These are phyloP conservation scores for Cybosia mesomella DNA, from an alignment of 2,888 invertebrate species.

Conservation along the genomic window DNA sequence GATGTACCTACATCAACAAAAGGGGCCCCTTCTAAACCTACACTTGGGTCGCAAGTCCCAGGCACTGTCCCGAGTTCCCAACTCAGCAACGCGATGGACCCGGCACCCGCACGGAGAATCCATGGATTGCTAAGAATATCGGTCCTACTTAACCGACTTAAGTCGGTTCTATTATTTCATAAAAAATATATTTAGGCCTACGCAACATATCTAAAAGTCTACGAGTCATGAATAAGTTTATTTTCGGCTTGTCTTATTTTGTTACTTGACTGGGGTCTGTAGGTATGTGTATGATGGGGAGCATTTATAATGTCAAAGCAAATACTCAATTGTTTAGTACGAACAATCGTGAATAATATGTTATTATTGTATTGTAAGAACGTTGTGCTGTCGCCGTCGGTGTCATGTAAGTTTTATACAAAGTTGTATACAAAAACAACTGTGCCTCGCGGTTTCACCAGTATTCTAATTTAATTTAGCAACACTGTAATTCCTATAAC, in stretches of 20 bases:
- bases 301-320: background rate
- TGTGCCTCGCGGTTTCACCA: background rate
- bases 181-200: background rate
- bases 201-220: background rate
- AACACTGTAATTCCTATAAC: too few species aligned
- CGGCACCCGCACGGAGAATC: too few species aligned
- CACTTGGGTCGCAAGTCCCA: too few species aligned
- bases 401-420: slow-evolving; percentile 18
- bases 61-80: too few species aligned
- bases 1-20: too few species aligned
- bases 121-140: too few species aligned
- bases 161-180: background rate
- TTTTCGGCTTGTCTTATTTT: slow-evolving; percentile 2
- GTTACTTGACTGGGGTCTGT: slow-evolving; percentile 1
- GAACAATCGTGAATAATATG: slow-evolving; percentile 19
- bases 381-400: slow-evolving; percentile 6
- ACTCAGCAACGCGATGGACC: too few species aligned
- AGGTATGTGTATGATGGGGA: background rate
- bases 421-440: background rate
- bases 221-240: background rate
- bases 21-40: too few species aligned
- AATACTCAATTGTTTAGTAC: slow-evolving; percentile 12
- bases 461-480: too few species aligned
- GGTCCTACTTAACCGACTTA: too few species aligned
- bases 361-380: slow-evolving; percentile 14